A percentile compares a stretch with the other conserved stretches of the same genome.
These are phyloP conservation scores for Drosophila incognita DNA, from an alignment of 2,888 invertebrate species.

Conservation along the genomic window DNA sequence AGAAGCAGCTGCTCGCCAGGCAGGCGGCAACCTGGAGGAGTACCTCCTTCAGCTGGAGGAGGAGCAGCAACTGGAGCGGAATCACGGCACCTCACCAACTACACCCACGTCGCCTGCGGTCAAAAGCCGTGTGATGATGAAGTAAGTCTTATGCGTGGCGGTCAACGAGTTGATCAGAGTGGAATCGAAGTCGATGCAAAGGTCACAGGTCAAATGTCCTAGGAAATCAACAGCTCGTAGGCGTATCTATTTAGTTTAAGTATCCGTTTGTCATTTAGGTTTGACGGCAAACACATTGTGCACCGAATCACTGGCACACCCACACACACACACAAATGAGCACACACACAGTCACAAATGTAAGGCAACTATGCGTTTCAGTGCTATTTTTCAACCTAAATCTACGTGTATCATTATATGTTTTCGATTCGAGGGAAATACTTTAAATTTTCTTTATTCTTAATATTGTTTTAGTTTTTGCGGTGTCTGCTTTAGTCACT, in stretches of 20 bases:
- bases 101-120: slow-evolving; percentile 51
- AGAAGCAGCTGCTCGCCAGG: slow-evolving; percentile 69
- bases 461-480: slow-evolving; percentile 43
- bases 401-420: slow-evolving; percentile 32
- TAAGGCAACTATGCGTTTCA: slow-evolving; percentile 26
- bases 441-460: slow-evolving; percentile 37
- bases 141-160: slow-evolving; percentile 77
- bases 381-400: slow-evolving; percentile 26
- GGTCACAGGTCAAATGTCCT: slow-evolving; percentile 44
- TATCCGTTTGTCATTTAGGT: slow-evolving; percentile 37
- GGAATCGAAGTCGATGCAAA: slow-evolving; percentile 28
- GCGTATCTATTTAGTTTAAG: slow-evolving; percentile 34
- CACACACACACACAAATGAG: slow-evolving; percentile 30
- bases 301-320: slow-evolving; percentile 35
- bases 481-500: slow-evolving; percentile 69
- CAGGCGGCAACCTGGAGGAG: slow-evolving; percentile 63
- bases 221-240: slow-evolving; percentile 39
- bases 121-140: slow-evolving; percentile 77
- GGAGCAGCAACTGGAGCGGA: slow-evolving; percentile 34
- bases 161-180: slow-evolving; percentile 61
- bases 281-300: slow-evolving; percentile 26
- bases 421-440: slow-evolving; percentile 40
- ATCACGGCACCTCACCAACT: slow-evolving; percentile 7
- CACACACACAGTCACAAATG: slow-evolving; percentile 22
- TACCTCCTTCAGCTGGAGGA: slow-evolving; percentile 56